Percentiles rank a stretch among this genome's conserved stretches.
phyloP scores from a whole-genome alignment of 2,113 vertebrate genomes.

The Zingel zingel region DNA sequence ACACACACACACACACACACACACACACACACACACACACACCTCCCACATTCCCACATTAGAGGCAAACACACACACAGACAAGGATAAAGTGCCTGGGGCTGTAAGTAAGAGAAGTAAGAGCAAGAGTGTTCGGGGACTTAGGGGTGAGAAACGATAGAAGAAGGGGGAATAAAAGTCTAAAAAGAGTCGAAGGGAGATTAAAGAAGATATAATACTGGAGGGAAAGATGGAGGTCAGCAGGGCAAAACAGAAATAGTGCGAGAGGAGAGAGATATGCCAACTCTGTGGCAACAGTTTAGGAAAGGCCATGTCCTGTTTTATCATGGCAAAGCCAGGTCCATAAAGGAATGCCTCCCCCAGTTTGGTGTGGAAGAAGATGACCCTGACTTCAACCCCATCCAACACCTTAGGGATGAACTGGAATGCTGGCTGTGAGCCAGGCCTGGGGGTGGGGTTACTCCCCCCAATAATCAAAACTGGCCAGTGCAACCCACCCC shows the following conservation, averaged over 20 bases:
- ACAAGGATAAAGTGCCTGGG: constrained; percentile 39
- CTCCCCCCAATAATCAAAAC: no score
- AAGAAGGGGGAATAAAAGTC: constrained; percentile 27
- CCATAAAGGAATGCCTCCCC: no score
- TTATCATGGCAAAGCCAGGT: no score
- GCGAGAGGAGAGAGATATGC: neutral
- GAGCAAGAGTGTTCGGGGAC: constrained; percentile 48
- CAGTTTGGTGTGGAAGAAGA: no score
- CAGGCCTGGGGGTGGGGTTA: no score
- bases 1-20: constrained; percentile 3
- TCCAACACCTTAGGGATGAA: no score
- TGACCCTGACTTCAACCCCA: no score
- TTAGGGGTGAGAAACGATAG: constrained; percentile 26
- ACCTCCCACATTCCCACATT: constrained; percentile 7
- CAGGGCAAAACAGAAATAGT: neutral
- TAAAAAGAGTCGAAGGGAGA: constrained; percentile 41
- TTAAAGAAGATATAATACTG: constrained; percentile 40
- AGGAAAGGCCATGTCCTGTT: no score
- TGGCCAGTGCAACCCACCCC: no score
- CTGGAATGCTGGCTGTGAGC: no score
- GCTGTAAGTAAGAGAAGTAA: constrained; percentile 53
- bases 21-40: constrained; percentile 14
- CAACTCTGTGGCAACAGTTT: no score
- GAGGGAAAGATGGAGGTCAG: constrained; percentile 33
- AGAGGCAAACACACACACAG: constrained; percentile 15